Evolutionary conservation across 2,113 vertebrate species (phyloP).

Genomic region (Hipposideros armiger): DNA sequence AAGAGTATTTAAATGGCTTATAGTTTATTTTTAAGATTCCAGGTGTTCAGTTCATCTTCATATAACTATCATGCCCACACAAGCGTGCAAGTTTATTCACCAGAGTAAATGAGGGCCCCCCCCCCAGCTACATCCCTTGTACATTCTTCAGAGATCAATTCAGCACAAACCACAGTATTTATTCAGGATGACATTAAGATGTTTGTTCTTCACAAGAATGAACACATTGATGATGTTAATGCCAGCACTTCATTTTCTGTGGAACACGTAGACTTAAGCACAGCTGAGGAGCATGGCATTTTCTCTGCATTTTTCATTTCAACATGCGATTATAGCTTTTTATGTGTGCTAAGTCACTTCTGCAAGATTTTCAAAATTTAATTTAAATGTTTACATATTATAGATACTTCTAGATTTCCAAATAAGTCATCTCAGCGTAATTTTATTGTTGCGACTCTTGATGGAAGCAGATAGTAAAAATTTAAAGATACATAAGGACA

Average conservation of each 20-base stretch:
- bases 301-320: conserved; percentile 65
- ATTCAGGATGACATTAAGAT: conserved; percentile 65
- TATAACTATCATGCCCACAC: conserved; percentile 67
- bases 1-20: conserved; percentile 17
- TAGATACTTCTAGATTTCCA: conserved; percentile 13
- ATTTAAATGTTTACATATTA: conserved; percentile 64
- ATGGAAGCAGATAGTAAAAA: background rate
- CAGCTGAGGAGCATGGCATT: conserved; percentile 48
- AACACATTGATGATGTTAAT: conserved; percentile 70
- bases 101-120: conserved; percentile 37
- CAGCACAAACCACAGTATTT: conserved; percentile 42
- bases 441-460: background rate
- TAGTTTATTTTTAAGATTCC: conserved; percentile 76
- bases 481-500: background rate
- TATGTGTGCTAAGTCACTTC: conserved; percentile 39
- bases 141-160: conserved; percentile 56
- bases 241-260: conserved; percentile 52
- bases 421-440: conserved; percentile 36
- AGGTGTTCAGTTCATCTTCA: conserved; percentile 76
- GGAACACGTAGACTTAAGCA: conserved; percentile 38
- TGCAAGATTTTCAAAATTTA: conserved; percentile 50
- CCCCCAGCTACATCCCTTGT: background rate
- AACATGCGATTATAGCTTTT: conserved; percentile 50
- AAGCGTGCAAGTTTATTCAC: conserved; percentile 50
- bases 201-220: conserved; percentile 62